Evolutionary conservation across 2,888 invertebrate species (phyloP), one percentile per base, ranked within the genome.

Genomic region (Macrosiphum euphorbiae): DNA sequence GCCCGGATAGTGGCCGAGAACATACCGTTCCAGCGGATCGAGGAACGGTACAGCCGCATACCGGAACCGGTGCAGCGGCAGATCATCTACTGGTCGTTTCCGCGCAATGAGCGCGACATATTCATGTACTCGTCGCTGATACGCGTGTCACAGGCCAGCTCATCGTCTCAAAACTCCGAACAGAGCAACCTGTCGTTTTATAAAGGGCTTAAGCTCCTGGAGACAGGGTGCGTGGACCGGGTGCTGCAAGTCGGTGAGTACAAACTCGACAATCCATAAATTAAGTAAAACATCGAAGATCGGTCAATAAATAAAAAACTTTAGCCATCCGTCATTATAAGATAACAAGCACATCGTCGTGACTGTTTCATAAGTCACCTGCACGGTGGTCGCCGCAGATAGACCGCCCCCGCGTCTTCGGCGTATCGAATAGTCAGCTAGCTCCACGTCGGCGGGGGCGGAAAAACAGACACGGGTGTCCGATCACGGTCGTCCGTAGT

Each of bases 61-160:
- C 98, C 98, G 95, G 98, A 98, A 96, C 98, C 98, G 95, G 98
- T 98, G 96, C 98, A 98, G 96, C 97, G 98, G 95, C 97, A 98
- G 95, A 98, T 98, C 96, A 98, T 98, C 95, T 98, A 97, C 96
- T 98, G 98, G 98, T 98, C 98, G 95, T 98, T 98, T 96, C 98
- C 98, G 95, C 96, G 98, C 95, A 97, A 98, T 96, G 98, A 98
- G 96, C 97, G 97, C 95, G 98, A 98, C 96, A 98, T 98, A 96
- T 98, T 98, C 96, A 98, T 98, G 98, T 98, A 98, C 96, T 98
- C 98, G 95, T 98, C 98, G 95, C 97, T 98, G 96, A 96, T 97
- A 95, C 96, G 96, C 95, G 96, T 96, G 96, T 96, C 96, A 95
- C 96, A 96, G 94, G 96, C 96, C 95, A 96, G 95, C 95, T 95